Percentiles rank a stretch among this genome's conserved stretches.
These are phyloP conservation scores for Imbricaverruca yamaguchii DNA, from an alignment of 2,888 invertebrate genomes.

Conservation along the genomic window DNA sequence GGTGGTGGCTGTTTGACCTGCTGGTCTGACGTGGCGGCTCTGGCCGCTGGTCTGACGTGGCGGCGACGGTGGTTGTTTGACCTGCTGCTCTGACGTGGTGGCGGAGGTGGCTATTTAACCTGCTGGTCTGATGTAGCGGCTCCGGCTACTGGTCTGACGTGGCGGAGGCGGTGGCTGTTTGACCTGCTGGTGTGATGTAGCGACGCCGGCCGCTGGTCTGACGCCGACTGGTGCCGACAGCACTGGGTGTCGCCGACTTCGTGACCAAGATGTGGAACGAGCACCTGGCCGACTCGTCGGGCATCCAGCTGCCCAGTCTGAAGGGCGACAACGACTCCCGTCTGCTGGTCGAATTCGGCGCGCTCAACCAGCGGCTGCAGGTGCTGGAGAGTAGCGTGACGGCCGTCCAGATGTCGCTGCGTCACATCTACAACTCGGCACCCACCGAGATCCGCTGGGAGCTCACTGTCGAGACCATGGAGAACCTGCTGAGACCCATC, in stretches of 20 bases:
- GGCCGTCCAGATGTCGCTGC: slow-evolving; percentile 28
- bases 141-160: no score
- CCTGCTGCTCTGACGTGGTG: no score
- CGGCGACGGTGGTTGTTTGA: no score
- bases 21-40: no score
- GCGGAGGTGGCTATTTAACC: no score
- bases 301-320: background rate
- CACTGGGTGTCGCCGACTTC: slow-evolving; percentile 7
- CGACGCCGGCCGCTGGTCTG: no score
- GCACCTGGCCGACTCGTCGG: background rate
- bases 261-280: background rate
- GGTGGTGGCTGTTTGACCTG: no score
- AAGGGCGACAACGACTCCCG: background rate
- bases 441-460: slow-evolving; percentile 31
- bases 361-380: slow-evolving; percentile 24
- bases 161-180: no score
- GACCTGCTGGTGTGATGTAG: no score
- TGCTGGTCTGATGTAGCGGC: no score
- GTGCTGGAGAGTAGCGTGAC: slow-evolving; percentile 29
- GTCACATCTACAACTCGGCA: slow-evolving; percentile 24
- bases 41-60: no score
- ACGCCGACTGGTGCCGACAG: background rate
- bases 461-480: slow-evolving; percentile 32
- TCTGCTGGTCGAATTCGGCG: background rate
- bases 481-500: slow-evolving; percentile 31